Conservation (phyloP, 2,888 invertebrate species). For the Nudaria mundana region DNA sequence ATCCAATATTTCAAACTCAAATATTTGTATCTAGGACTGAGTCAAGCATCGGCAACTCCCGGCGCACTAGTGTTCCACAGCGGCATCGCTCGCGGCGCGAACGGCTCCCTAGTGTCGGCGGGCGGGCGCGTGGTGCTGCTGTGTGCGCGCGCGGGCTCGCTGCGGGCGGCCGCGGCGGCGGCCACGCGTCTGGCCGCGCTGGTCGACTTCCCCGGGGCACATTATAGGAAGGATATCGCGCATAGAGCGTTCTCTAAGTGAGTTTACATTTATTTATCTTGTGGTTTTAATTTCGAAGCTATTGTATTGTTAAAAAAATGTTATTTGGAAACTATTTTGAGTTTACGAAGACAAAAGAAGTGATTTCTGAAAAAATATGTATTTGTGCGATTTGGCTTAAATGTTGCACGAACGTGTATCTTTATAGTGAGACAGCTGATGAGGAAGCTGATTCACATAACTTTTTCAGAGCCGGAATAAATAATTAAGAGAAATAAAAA, state of each 20-base stretch:
- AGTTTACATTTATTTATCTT: no score
- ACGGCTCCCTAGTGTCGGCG: constrained; percentile 87
- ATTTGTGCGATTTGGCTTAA: no score
- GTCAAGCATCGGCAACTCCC: constrained; percentile 70
- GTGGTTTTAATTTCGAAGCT: no score
- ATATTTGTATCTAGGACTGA: constrained; percentile 71
- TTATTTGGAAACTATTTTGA: no score
- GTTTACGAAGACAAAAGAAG: no score
- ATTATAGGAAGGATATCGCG: constrained; percentile 94
- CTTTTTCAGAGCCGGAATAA: no score
- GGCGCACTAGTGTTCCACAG: constrained; percentile 91
- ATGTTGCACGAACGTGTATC: no score
- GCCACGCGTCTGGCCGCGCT: constrained; percentile 87
- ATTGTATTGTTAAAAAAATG: no score
- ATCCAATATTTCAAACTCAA: neutral
- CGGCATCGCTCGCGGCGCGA: constrained; percentile 85
- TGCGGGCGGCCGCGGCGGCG: constrained; percentile 86
- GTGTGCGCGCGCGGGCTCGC: constrained; percentile 85
- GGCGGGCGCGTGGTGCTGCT: constrained; percentile 94
- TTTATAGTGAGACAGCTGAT: no score
- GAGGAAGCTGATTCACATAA: no score
- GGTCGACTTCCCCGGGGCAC: constrained; percentile 92
- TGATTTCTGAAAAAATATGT: no score
- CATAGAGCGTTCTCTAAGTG: constrained; percentile 93
- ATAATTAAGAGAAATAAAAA: no score